Evolutionary conservation across 2,797 vertebrate genomes (phyloP), one percentile per base, ranked within the genome.

Genomic region (Platyrinchus mystaceus): DNA sequence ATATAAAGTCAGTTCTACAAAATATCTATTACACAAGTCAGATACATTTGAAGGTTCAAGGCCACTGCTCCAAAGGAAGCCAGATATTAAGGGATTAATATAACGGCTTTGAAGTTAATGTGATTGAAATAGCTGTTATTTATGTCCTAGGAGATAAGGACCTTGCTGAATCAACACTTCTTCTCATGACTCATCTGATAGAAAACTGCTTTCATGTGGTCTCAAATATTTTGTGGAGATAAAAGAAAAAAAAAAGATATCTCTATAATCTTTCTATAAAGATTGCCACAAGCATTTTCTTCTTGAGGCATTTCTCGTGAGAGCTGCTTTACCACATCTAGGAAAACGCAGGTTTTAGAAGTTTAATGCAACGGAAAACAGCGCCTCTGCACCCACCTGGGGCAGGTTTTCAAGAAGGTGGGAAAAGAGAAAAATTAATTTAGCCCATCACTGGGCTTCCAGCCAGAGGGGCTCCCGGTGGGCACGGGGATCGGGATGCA

Each of bases 401-500:
- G 39, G 17, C 9, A 24, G 0, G 27, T 22, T 6, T 77, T 60
- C 20, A 23, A 22, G 46, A 39, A 22, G 5, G 6, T 6, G 26
- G 32, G 43, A 46, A 49, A 43, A 24, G 14, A 53, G 43, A 64
- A 64, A 37, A 62, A 49, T 1, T 32, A 5, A 7, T 32, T 67
- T 22, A 24, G 32, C 44, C 22, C 17, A 2, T 7, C 1, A 3
- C 27, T 8, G 39, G 10, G 28, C 60, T 34, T 32, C 16, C 18
- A 8, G 50, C 6, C 37, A 10, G 28, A 4, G 0, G 2, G 34
- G 19, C 28, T 66, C 39, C 26, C 28, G 9, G 32, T 0, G 44
- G 21, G 56, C 56, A 10, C 0, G 2, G 17, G 47, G 52, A 5
- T 1, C 10, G 5, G 49, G 55, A 32, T 2, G 2, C 46, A 6